Evolutionary conservation across 2,888 invertebrate genomes (phyloP).

Genomic region (Sepioteuthis lessoniana): DNA sequence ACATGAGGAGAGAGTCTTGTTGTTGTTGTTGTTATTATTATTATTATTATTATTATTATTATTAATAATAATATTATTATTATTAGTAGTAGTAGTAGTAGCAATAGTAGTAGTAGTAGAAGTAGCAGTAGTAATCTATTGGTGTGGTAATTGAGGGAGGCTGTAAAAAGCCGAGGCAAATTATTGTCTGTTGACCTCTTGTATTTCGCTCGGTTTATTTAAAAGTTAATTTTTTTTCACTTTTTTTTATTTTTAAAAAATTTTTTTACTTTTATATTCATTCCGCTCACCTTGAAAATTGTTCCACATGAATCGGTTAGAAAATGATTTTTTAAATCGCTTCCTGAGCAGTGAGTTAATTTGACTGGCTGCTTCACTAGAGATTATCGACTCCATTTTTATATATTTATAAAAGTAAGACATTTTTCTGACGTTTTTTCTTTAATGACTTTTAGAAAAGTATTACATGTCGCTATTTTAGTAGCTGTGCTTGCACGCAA

Average conservation of each 20-base stretch:
- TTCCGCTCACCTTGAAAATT: background rate
- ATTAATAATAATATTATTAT: background rate
- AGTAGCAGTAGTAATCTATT: background rate
- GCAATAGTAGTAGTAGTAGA: background rate
- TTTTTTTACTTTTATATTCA: background rate
- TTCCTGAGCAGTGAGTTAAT: background rate
- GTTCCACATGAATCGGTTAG: background rate
- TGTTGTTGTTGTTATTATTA: no score
- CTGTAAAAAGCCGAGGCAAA: background rate
- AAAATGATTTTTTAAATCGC: conserved; percentile 4
- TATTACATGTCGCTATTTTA: background rate
- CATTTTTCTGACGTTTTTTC: background rate
- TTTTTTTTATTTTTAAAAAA: no score
- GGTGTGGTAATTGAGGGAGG: background rate
- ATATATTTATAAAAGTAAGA: background rate
- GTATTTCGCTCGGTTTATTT: background rate
- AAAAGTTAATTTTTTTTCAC: background rate
- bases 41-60: no score
- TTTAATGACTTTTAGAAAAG: background rate
- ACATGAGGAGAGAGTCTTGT: no score
- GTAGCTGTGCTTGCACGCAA: background rate
- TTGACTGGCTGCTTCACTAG: background rate
- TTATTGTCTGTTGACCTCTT: background rate
- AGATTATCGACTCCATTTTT: background rate
- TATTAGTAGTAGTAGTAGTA: background rate